These are phyloP conservation scores for Champsocephalus gunnari DNA, from an alignment of 2,797 vertebrate species.

Conservation along the genomic window DNA sequence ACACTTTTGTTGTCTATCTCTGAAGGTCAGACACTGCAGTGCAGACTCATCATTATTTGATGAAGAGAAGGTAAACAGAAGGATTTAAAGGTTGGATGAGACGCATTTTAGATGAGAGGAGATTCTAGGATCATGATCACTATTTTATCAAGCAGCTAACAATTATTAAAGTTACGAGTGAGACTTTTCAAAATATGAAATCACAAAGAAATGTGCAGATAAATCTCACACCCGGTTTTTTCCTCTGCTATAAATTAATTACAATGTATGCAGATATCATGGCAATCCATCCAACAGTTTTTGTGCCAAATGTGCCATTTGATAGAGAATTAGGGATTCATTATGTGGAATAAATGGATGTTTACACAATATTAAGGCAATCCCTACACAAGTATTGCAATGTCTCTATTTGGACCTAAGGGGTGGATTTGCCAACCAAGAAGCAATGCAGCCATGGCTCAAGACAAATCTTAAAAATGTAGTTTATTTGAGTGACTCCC, in stretches of 20 bases:
- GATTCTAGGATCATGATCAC: not conserved
- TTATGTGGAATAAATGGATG: too few relatives aligned
- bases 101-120: not conserved
- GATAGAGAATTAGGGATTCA: too few relatives aligned
- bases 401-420: too few relatives aligned
- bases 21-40: slow-evolving; percentile 31
- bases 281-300: not conserved
- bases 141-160: not conserved
- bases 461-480: too few relatives aligned
- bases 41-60: slow-evolving; percentile 18
- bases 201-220: not conserved
- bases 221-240: not conserved
- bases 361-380: too few relatives aligned
- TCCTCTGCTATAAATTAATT: not conserved
- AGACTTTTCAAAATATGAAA: not conserved
- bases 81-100: slow-evolving; percentile 10
- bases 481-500: too few relatives aligned
- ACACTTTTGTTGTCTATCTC: slow-evolving; percentile 21
- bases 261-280: not conserved
- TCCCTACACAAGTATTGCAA: too few relatives aligned
- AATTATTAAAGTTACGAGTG: not conserved
- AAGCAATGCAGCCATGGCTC: too few relatives aligned
- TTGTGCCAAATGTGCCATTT: too few relatives aligned
- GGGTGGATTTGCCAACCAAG: too few relatives aligned
- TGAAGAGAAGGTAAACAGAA: not conserved